phyloP scores from a whole-genome alignment of 1,140 invertebrate genomes.

The Pygmarrhopalites habei region DNA sequence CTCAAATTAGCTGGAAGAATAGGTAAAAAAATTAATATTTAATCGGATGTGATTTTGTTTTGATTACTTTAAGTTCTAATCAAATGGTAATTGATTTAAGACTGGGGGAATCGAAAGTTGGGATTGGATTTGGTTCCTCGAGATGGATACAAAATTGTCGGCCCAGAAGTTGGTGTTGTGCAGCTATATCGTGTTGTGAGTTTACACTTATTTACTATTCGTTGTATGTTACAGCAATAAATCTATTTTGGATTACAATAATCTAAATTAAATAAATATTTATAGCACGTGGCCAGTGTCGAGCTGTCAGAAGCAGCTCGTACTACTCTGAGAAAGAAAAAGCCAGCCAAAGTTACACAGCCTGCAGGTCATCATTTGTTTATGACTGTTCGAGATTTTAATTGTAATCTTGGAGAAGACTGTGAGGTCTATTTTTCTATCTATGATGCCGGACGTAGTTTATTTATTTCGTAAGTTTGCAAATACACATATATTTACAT shows the following conservation, averaged over 20 bases:
- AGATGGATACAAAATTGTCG: slow-evolving; percentile 64
- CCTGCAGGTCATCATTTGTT: slow-evolving; percentile 67
- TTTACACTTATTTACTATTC: slow-evolving; percentile 1
- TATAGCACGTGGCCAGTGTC: slow-evolving; percentile 61
- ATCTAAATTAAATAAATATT: slow-evolving; percentile 1
- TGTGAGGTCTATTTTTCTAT: slow-evolving; percentile 80
- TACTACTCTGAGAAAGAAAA: slow-evolving; percentile 46
- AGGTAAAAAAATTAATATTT: no score
- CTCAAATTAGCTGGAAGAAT: slow-evolving; percentile 81
- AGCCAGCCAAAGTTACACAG: neutral
- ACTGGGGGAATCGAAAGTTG: slow-evolving; percentile 90
- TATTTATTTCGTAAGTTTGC: slow-evolving; percentile 48
- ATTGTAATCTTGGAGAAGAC: slow-evolving; percentile 71
- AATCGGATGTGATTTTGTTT: no score
- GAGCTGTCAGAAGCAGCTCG: slow-evolving; percentile 68
- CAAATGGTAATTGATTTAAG: no score
- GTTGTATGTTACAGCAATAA: neutral
- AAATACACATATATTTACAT: neutral
- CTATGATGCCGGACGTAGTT: slow-evolving; percentile 65
- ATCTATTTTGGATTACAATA: neutral
- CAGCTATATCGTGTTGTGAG: slow-evolving; percentile 74
- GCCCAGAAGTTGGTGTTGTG: slow-evolving; percentile 62
- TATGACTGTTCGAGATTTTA: slow-evolving; percentile 81
- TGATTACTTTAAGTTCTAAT: no score
- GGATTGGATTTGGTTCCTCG: slow-evolving; percentile 81